These are phyloP conservation scores for Phrynocephalus guinanensis DNA, from an alignment of 2,797 vertebrate species.

Conservation along the genomic window DNA sequence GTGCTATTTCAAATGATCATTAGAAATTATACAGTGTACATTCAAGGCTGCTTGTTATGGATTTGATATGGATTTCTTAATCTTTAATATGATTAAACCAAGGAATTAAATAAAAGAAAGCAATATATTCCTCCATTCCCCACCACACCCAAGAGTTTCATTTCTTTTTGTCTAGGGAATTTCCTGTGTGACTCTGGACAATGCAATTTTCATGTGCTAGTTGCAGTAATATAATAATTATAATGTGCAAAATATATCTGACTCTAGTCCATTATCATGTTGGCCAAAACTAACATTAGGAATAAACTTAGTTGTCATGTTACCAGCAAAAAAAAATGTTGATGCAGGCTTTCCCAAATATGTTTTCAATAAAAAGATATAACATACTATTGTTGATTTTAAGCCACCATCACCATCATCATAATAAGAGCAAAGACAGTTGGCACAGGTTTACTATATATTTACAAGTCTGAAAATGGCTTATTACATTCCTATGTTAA, in stretches of 20 bases:
- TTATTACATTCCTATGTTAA: neutral
- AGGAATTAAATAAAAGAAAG: neutral
- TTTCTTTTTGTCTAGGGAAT: neutral
- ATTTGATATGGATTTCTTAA: neutral
- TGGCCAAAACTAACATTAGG: neutral
- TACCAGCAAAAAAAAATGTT: too few relatives aligned
- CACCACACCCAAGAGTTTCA: neutral
- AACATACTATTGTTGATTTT: neutral
- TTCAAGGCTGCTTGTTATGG: neutral
- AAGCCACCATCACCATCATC: too few relatives aligned
- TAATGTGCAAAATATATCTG: neutral
- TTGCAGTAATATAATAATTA: neutral
- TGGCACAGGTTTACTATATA: neutral
- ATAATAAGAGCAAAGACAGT: too few relatives aligned
- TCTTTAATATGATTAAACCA: neutral
- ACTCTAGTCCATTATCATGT: neutral
- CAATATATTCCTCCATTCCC: too few relatives aligned
- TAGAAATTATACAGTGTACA: neutral
- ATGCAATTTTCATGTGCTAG: neutral
- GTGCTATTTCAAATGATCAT: neutral
- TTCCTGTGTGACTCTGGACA: neutral
- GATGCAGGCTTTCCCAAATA: neutral
- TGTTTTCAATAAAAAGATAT: neutral
- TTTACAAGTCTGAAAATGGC: neutral
- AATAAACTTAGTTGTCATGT: neutral